Conservation (phyloP, 1,140 invertebrate species). For the Laodelphax striatellus region DNA sequence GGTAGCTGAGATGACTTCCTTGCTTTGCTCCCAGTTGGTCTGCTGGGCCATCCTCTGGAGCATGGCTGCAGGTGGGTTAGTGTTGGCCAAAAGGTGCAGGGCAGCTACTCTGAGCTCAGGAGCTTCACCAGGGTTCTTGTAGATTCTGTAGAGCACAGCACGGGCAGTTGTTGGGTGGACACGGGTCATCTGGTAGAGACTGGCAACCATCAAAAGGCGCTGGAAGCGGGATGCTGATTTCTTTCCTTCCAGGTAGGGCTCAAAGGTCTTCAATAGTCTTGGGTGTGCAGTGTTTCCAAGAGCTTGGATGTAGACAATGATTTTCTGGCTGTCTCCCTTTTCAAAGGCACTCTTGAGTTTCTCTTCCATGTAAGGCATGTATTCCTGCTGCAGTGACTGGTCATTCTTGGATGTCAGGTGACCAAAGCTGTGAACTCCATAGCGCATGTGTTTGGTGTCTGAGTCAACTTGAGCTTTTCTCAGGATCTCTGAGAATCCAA, state of each 20-base stretch:
- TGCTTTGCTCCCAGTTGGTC: conserved; percentile 46
- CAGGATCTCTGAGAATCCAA: conserved; percentile 45
- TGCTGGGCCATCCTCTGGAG: conserved; percentile 53
- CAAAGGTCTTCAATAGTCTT: conserved; percentile 42
- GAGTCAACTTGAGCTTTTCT: conserved; percentile 43
- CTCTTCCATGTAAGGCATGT: conserved; percentile 42
- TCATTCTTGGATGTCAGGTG: conserved; percentile 35
- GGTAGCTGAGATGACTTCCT: conserved; percentile 18
- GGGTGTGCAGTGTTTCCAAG: conserved; percentile 48
- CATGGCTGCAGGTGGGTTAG: conserved; percentile 43
- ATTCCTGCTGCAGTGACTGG: conserved; percentile 36
- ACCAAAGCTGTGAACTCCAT: conserved; percentile 48
- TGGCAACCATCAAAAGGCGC: conserved; percentile 43
- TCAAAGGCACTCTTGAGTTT: conserved; percentile 39
- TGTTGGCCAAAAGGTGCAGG: conserved; percentile 41
- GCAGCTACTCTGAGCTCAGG: conserved; percentile 51
- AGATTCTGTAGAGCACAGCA: conserved; percentile 48
- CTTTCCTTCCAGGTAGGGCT: conserved; percentile 53
- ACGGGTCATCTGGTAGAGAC: conserved; percentile 36
- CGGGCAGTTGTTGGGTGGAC: conserved; percentile 37
- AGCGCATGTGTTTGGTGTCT: conserved; percentile 40
- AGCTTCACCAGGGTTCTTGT: conserved; percentile 46
- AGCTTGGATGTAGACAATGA: conserved; percentile 45
- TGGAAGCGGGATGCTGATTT: conserved; percentile 41
- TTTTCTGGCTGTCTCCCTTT: conserved; percentile 37